Conservation (phyloP, 2,888 invertebrate species). For the Acrobeloides nanus region DNA sequence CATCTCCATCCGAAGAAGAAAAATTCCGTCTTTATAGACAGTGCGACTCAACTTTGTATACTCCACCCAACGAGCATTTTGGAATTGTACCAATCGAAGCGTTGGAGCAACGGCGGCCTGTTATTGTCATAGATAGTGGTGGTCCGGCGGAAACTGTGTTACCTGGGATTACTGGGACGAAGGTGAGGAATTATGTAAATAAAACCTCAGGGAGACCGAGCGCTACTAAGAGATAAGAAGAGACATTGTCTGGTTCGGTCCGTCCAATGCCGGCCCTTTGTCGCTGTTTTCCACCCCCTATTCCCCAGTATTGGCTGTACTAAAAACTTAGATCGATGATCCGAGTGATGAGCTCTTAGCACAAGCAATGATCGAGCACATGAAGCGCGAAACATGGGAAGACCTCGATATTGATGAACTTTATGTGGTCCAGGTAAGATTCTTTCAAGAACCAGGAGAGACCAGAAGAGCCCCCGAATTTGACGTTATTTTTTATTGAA, state of each 20-base stretch:
- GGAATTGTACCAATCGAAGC: conserved; percentile 98
- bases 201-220: background rate
- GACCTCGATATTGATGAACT: conserved; percentile 43
- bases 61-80: conserved; percentile 94
- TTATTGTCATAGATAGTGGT: conserved; percentile 88
- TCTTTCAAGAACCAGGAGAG: background rate
- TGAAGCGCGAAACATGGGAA: conserved; percentile 42
- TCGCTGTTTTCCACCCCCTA: too few species aligned
- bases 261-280: too few species aligned
- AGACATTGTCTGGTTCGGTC: too few species aligned
- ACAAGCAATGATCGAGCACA: conserved; percentile 48
- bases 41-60: conserved; percentile 66
- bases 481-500: background rate
- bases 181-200: conserved; percentile 34
- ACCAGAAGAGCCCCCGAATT: background rate
- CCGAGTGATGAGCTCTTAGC: conserved; percentile 44
- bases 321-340: conserved; percentile 32
- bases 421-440: conserved; percentile 41
- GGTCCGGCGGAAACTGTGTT: conserved; percentile 86
- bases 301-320: too few species aligned
- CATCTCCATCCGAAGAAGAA: conserved; percentile 56
- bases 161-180: conserved; percentile 56
- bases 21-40: conserved; percentile 55
- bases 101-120: conserved; percentile 85
- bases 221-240: background rate